These are phyloP conservation scores for Deroplatys truncata DNA, from an alignment of 2,888 invertebrate species.

Conservation along the genomic window DNA sequence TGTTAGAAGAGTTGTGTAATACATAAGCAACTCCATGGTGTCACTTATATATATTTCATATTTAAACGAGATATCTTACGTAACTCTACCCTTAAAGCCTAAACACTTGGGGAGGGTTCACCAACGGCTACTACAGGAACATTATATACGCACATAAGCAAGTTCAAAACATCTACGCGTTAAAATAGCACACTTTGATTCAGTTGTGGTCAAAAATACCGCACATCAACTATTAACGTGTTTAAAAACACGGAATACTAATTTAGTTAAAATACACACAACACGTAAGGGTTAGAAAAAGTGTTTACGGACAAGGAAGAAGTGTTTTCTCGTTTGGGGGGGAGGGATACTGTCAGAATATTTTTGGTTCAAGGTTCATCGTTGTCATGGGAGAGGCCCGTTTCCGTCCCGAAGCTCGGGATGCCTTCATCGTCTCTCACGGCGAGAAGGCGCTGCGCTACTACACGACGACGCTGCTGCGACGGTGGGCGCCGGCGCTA, in stretches of 20 bases:
- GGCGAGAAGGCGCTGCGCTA: too few relatives aligned
- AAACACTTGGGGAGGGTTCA: neutral
- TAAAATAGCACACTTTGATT: neutral
- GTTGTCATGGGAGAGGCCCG: neutral
- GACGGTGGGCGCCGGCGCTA: conserved; percentile 1
- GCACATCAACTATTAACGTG: neutral
- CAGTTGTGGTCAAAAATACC: neutral
- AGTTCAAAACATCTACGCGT: neutral
- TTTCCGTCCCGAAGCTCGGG: neutral
- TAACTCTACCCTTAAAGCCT: neutral
- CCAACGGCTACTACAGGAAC: neutral
- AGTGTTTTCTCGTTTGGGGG: neutral
- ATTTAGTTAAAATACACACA: neutral
- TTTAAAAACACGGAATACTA: neutral
- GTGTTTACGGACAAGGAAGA: neutral
- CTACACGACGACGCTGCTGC: neutral
- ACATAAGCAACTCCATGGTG: neutral
- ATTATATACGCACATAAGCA: neutral
- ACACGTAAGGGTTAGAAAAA: neutral
- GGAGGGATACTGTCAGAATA: neutral
- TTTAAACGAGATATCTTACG: neutral
- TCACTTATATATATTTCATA: neutral
- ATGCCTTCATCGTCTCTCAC: neutral
- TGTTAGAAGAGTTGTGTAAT: neutral
- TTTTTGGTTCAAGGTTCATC: neutral